Evolutionary conservation across 2,797 vertebrate species (phyloP).

Genomic region (Nannoperca obscura): DNA sequence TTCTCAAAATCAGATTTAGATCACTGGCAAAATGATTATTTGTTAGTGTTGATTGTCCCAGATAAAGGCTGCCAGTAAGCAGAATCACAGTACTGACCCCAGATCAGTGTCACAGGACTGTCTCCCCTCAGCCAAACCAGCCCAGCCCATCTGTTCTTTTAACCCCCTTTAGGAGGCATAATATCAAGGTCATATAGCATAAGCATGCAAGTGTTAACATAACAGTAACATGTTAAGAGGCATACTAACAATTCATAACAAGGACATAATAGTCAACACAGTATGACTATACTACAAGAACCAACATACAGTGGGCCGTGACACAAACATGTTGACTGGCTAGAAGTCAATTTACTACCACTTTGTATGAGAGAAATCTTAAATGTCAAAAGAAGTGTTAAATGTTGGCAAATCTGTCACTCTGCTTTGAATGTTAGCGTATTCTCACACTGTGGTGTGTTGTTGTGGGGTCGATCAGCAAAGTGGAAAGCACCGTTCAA

Average conservation of each 20-base stretch:
- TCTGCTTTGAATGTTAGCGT: neutral
- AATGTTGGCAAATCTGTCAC: neutral
- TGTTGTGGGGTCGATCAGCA: neutral
- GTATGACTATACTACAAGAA: slow-evolving; percentile 46
- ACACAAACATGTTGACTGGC: slow-evolving; percentile 24
- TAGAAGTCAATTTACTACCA: neutral
- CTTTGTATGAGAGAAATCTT: neutral
- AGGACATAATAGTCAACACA: slow-evolving; percentile 46
- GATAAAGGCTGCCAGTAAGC: neutral
- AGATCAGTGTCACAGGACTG: slow-evolving; percentile 59
- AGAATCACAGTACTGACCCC: slow-evolving; percentile 58
- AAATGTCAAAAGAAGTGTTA: neutral
- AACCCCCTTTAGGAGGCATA: slow-evolving; percentile 19
- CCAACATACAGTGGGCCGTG: slow-evolving; percentile 37
- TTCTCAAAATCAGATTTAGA: slow-evolving; percentile 5
- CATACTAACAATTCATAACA: slow-evolving; percentile 37
- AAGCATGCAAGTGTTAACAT: slow-evolving; percentile 10
- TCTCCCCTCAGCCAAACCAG: slow-evolving; percentile 54
- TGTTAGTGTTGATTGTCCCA: neutral
- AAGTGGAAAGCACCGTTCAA: slow-evolving; percentile 19
- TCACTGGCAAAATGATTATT: neutral
- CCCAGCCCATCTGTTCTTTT: slow-evolving; percentile 42
- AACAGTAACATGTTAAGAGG: slow-evolving; percentile 13
- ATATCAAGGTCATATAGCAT: slow-evolving; percentile 14
- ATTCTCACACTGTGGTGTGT: neutral